Conservation (phyloP, 2,113 vertebrate genomes). For the Sylvia atricapilla region DNA sequence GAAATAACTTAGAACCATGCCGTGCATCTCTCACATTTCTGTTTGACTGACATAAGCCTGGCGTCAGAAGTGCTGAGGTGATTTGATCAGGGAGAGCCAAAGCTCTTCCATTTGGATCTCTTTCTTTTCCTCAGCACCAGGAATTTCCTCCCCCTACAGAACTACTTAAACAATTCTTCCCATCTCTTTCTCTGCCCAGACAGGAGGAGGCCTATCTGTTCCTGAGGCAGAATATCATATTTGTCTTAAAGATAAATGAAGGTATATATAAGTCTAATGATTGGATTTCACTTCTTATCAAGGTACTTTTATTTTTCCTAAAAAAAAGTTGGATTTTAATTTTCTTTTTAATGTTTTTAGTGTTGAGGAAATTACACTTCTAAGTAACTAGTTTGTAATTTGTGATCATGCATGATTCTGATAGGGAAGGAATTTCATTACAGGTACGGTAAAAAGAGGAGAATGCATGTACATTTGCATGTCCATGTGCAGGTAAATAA, state of each 20-base stretch:
- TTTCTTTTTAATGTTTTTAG: constrained; percentile 61
- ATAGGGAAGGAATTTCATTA: constrained; percentile 77
- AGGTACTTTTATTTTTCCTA: constrained; percentile 1
- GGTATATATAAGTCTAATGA: constrained; percentile 62
- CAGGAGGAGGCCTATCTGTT: background rate
- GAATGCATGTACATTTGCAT: constrained; percentile 70
- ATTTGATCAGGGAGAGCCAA: background rate
- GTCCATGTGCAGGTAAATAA: constrained; percentile 77
- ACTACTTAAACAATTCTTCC: background rate
- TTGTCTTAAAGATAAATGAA: constrained; percentile 61
- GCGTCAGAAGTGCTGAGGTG: background rate
- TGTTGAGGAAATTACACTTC: constrained; percentile 65
- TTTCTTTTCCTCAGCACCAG: background rate
- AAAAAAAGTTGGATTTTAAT: constrained; percentile 55
- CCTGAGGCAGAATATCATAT: constrained; percentile 17
- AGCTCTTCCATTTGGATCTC: background rate
- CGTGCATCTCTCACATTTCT: rapidly evolving
- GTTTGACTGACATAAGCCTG: background rate
- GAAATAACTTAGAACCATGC: background rate
- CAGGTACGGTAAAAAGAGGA: constrained; percentile 56
- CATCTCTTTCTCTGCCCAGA: background rate
- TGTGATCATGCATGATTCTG: constrained; percentile 71
- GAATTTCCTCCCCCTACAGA: background rate
- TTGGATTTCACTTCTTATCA: constrained; percentile 65
- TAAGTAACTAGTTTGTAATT: constrained; percentile 76